Conservation (phyloP, 2,888 invertebrate species). For the Hybos culiciformis region DNA sequence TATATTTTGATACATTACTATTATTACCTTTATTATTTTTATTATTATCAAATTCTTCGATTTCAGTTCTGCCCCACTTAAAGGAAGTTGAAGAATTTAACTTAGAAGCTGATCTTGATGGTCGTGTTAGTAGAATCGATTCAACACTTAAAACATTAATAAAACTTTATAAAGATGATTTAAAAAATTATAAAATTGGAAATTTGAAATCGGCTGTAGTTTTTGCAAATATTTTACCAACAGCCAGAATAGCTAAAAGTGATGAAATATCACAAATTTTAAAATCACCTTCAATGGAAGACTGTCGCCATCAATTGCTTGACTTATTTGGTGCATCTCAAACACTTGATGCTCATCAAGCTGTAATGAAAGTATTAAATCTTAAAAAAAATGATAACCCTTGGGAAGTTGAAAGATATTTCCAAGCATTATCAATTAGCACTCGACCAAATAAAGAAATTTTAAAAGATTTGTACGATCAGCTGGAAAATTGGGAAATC, state of each 20-base stretch:
- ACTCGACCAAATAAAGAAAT: conserved; percentile 46
- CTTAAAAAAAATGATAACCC: conserved; percentile 37
- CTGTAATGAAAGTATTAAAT: conserved; percentile 49
- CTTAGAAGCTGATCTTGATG: conserved; percentile 28
- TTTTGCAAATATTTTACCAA: conserved; percentile 47
- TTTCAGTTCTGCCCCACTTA: no score
- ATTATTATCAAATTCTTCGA: no score
- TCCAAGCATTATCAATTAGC: conserved; percentile 57
- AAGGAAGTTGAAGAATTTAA: conserved; percentile 27
- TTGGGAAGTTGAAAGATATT: conserved; percentile 54
- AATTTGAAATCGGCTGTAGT: conserved; percentile 48
- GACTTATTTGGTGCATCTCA: conserved; percentile 59
- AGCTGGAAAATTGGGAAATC: conserved; percentile 29
- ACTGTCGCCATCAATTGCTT: conserved; percentile 44
- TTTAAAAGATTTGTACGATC: conserved; percentile 28
- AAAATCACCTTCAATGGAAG: conserved; percentile 14
- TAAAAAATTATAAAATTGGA: conserved; percentile 38
- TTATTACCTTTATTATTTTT: no score
- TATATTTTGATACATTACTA: no score
- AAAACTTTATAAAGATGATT: conserved; percentile 37
- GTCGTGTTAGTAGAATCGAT: conserved; percentile 23
- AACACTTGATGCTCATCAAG: conserved; percentile 51
- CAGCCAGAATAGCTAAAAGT: conserved; percentile 43
- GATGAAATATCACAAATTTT: conserved; percentile 43
- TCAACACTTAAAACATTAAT: conserved; percentile 41